phyloP scores from a whole-genome alignment of 2,888 invertebrate species.

The Aleiodes alternator region DNA sequence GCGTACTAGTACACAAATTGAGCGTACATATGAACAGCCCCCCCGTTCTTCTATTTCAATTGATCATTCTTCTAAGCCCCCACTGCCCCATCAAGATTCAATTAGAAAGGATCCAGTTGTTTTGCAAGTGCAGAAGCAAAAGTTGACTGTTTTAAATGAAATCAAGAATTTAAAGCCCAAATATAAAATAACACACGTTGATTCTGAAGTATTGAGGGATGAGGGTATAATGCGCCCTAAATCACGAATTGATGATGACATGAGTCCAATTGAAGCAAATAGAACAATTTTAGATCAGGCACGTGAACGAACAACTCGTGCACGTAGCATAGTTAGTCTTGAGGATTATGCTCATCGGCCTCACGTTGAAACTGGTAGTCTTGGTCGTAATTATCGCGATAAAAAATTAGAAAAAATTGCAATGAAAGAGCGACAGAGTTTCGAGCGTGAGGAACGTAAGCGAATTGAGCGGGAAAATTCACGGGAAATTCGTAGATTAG shows the following conservation, averaged over 20 bases:
- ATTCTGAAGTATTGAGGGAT: constrained; percentile 71
- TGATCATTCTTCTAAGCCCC: constrained; percentile 58
- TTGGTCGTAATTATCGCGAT: constrained; percentile 67
- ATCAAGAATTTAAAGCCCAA: constrained; percentile 70
- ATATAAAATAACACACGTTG: constrained; percentile 72
- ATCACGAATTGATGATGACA: constrained; percentile 72
- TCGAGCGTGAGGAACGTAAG: constrained; percentile 66
- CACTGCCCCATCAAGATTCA: constrained; percentile 65
- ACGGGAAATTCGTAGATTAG: constrained; percentile 62
- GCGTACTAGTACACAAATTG: constrained; percentile 69
- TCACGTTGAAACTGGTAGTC: constrained; percentile 70
- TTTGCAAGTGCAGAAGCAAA: constrained; percentile 69
- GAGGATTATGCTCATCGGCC: constrained; percentile 65
- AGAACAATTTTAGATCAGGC: constrained; percentile 55
- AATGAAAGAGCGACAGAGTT: constrained; percentile 63
- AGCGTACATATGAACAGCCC: constrained; percentile 66
- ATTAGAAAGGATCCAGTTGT: constrained; percentile 67
- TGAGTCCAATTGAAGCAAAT: constrained; percentile 66
- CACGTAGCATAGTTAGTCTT: constrained; percentile 69
- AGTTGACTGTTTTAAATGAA: constrained; percentile 70
- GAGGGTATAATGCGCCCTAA: constrained; percentile 74
- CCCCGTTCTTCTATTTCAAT: constrained; percentile 62
- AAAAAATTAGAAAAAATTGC: constrained; percentile 66
- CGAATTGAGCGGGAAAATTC: constrained; percentile 65
- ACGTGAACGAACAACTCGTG: constrained; percentile 63